These are phyloP conservation scores for Numenius phaeopus DNA, from an alignment of 2,797 vertebrate species.

Conservation along the genomic window DNA sequence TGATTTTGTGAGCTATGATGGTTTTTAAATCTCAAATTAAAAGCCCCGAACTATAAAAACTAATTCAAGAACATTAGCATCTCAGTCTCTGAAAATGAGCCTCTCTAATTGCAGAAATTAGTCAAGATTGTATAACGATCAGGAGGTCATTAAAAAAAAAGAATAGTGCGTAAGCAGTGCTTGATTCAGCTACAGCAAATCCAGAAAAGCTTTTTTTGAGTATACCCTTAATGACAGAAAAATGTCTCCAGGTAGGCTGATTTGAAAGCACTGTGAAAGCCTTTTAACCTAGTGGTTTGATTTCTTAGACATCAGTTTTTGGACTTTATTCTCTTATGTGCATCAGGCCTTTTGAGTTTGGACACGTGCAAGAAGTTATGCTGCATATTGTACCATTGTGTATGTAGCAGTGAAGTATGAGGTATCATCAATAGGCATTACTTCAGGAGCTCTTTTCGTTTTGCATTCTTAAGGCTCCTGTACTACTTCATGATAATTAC, in stretches of 20 bases:
- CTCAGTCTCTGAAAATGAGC: slow-evolving; percentile 76
- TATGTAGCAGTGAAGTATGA: slow-evolving; percentile 13
- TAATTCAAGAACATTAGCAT: slow-evolving; percentile 80
- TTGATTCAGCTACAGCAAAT: background rate
- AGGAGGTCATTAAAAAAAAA: slow-evolving; percentile 74
- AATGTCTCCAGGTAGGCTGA: background rate
- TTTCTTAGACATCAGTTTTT: background rate
- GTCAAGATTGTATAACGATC: slow-evolving; percentile 77
- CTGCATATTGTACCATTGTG: background rate
- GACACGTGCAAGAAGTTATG: background rate
- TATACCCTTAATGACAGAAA: background rate
- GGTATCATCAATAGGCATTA: background rate
- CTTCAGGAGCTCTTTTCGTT: slow-evolving; percentile 18
- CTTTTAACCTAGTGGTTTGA: background rate
- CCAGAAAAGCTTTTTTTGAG: background rate
- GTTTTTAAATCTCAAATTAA: slow-evolving; percentile 85
- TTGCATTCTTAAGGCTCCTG: slow-evolving; percentile 66
- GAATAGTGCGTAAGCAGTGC: background rate
- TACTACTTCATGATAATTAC: slow-evolving; percentile 63
- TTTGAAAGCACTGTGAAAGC: background rate
- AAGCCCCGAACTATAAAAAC: slow-evolving; percentile 80
- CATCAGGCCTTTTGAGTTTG: background rate
- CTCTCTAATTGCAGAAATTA: slow-evolving; percentile 81
- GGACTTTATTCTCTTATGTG: background rate
- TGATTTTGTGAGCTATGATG: slow-evolving; percentile 81